phyloP scores from a whole-genome alignment of 2,888 invertebrate species.

The Sarcophaga caerulescens region DNA sequence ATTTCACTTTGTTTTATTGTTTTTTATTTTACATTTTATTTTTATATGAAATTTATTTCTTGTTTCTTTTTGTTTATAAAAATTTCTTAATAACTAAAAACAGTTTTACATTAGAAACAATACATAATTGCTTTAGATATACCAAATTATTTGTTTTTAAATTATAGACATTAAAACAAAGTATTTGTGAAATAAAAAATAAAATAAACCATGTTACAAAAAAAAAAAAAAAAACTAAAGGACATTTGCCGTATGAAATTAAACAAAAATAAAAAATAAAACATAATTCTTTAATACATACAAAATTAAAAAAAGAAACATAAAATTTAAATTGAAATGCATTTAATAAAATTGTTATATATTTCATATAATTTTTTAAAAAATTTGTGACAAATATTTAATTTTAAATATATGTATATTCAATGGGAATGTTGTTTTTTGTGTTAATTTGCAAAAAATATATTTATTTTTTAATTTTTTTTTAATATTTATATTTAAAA shows the following conservation, averaged over 20 bases:
- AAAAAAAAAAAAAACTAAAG: constrained; percentile 4
- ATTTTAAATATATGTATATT: constrained; percentile 66
- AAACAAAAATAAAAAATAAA: constrained; percentile 35
- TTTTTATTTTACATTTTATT: constrained; percentile 62
- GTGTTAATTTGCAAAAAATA: constrained; percentile 26
- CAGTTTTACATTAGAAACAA: constrained; percentile 45
- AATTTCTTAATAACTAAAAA: constrained; percentile 57
- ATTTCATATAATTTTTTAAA: constrained; percentile 36
- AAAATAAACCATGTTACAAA: constrained; percentile 22
- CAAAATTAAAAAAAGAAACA: neutral
- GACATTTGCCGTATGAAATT: constrained; percentile 37
- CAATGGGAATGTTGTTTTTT: constrained; percentile 72
- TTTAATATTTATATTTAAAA: constrained; percentile 41
- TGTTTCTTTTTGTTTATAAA: constrained; percentile 40
- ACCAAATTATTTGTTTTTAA: neutral
- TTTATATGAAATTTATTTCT: constrained; percentile 52
- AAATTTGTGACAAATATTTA: constrained; percentile 52
- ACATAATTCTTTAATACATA: constrained; percentile 24
- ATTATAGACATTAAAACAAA: constrained; percentile 6
- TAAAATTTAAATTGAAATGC: constrained; percentile 37
- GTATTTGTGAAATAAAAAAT: neutral
- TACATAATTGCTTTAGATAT: constrained; percentile 29
- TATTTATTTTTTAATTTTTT: constrained; percentile 22
- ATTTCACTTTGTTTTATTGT: neutral
- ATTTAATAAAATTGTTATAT: constrained; percentile 32